Conservation (phyloP, 1,140 invertebrate genomes). For the Lepidurus arcticus region DNA sequence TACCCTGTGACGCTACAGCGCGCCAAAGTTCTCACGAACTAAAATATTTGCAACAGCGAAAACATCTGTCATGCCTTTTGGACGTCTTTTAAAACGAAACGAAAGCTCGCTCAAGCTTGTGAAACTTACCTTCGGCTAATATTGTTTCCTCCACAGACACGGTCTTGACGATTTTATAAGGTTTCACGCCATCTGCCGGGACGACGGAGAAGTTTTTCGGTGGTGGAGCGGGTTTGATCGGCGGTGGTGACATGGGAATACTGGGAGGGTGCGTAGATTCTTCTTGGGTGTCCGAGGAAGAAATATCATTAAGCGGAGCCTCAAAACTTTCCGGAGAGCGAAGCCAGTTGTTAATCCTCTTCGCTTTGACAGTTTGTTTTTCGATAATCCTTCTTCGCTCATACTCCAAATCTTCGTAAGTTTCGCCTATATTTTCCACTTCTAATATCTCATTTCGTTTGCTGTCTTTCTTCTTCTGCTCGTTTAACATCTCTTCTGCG, state of each 20-base stretch:
- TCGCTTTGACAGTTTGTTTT: neutral
- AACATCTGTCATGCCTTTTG: neutral
- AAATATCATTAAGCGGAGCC: neutral
- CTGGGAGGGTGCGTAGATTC: neutral
- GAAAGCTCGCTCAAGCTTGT: neutral
- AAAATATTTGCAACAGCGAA: neutral
- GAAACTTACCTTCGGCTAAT: neutral
- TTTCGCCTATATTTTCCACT: neutral
- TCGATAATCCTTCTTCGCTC: neutral
- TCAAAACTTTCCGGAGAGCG: neutral
- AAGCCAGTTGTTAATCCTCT: neutral
- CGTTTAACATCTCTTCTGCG: neutral
- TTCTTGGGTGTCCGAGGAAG: neutral
- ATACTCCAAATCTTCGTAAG: neutral
- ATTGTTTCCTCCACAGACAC: neutral
- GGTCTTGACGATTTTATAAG: neutral
- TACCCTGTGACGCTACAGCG: neutral
- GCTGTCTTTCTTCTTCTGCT: constrained; percentile 1
- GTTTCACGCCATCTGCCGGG: neutral
- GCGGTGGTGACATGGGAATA: neutral
- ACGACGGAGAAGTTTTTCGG: neutral
- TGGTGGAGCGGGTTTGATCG: neutral
- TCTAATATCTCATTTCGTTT: constrained; percentile 1
- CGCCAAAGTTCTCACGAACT: neutral
- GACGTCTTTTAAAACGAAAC: neutral